Evolutionary conservation across 1,140 invertebrate genomes (phyloP).

Genomic region (Trachymyrmex septentrionalis): DNA sequence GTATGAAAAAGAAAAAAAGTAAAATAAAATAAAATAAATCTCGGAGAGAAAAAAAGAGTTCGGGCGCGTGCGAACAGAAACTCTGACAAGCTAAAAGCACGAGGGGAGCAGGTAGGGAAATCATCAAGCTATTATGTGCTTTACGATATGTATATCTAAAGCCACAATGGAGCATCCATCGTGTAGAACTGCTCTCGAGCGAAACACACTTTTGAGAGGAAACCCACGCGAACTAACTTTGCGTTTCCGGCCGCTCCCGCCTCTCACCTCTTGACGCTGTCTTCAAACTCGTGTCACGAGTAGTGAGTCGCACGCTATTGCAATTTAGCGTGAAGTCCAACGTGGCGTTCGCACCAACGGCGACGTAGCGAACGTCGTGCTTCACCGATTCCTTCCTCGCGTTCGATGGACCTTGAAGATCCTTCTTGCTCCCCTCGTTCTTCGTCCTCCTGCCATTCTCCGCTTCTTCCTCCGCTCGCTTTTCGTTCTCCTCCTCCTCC

Average conservation of each 20-base stretch:
- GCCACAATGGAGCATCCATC: slow-evolving; percentile 17
- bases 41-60: neutral
- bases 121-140: slow-evolving; percentile 27
- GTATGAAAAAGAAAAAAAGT: neutral
- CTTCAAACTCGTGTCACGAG: slow-evolving; percentile 74
- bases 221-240: slow-evolving; percentile 49
- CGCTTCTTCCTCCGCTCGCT: slow-evolving; percentile 36
- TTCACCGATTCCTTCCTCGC: slow-evolving; percentile 46
- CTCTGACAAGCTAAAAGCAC: slow-evolving; percentile 4
- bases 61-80: neutral
- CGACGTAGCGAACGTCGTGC: slow-evolving; percentile 70
- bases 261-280: slow-evolving; percentile 55
- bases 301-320: slow-evolving; percentile 80
- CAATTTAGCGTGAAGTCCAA: slow-evolving; percentile 83
- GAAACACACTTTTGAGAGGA: slow-evolving; percentile 48
- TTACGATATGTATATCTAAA: slow-evolving; percentile 51
- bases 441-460: slow-evolving; percentile 28
- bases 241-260: slow-evolving; percentile 60
- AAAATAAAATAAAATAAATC: neutral
- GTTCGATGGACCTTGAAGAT: slow-evolving; percentile 44
- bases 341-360: slow-evolving; percentile 74
- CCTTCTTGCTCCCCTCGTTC: slow-evolving; percentile 35
- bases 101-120: slow-evolving; percentile 27
- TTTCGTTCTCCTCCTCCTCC: slow-evolving; percentile 29
- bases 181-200: neutral